Base-by-base conservation (phyloP, 2,797 vertebrate genomes). In the Crenichthys baileyi region DNA sequence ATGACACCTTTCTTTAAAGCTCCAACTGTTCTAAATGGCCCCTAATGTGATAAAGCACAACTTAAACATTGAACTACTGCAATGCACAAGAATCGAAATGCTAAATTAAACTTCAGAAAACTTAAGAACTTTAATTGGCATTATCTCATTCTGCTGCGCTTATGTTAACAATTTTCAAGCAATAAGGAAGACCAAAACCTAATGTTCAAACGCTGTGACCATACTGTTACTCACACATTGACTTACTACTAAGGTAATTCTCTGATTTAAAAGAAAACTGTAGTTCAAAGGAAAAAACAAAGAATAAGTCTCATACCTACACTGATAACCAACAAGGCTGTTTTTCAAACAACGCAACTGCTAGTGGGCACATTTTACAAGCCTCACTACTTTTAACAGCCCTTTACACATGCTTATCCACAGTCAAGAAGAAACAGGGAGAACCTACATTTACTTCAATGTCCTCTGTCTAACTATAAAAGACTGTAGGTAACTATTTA, bases 1-100 rank as follows among this genome's bases (percentile, higher is more conserved):
- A 96, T 95, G 92, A 94, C 87, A 91, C 90, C 94, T 94, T 95
- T 96, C 93, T 94, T 81, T 80, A 85, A 82, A 77, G 76, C 88
- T 87, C 55, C 20, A 80, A 86, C 88, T 82, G 56, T 77, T 90
- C 50, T 75, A 91, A 94, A 95, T 93, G 84, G 83, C 76, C 90
- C 91, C 91, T 94, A 95, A 95, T 93, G 89, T 94, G 92, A 90
- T 88, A 93, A 94, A 93, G 91, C 82, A 91, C 87, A 88, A 89
- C 90, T 93, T 88, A 84, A 91, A 92, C 93, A 93, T 80, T 79
- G 89, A 94, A 94, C 85, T 84, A 92, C 87, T 89, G 60, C 86
- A 67, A 85, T 70, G 79, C 75, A 80, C 76, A 72, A 63, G 48
- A 29, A 70, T n/a, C 53, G 13, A 80, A 71, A 76, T 79, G 82